A percentile compares a stretch with the other conserved stretches of the same genome.
These are phyloP conservation scores for Corythornis cristatus DNA, from an alignment of 2,113 vertebrate genomes.

Conservation along the genomic window DNA sequence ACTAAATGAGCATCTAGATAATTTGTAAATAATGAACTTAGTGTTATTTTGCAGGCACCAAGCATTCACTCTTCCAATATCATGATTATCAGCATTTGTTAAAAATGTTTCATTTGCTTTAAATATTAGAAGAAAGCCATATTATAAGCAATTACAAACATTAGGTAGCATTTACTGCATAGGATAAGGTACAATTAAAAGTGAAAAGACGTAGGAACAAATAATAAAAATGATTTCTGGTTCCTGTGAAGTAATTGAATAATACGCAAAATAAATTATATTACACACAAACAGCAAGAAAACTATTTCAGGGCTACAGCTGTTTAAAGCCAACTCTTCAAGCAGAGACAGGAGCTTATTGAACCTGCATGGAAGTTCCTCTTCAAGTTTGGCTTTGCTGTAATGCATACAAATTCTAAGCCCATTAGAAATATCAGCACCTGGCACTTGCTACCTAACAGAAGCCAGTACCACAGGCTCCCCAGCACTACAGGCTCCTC, in stretches of 20 bases:
- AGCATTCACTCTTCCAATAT: not conserved
- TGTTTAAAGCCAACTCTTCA: not conserved
- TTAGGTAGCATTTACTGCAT: not conserved
- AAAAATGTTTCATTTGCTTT: not conserved
- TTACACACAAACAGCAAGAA: not conserved
- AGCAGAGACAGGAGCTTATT: not conserved
- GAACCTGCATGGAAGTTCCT: not conserved
- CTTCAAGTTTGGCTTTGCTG: not conserved
- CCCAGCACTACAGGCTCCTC: not conserved
- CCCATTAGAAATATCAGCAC: not conserved
- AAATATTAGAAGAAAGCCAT: not conserved
- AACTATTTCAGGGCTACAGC: not conserved
- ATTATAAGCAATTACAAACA: not conserved
- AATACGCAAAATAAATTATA: not conserved
- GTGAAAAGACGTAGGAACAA: not conserved
- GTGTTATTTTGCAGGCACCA: not conserved
- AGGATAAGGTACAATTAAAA: not conserved
- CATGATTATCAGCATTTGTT: not conserved
- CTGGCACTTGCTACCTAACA: not conserved
- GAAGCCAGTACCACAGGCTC: not conserved
- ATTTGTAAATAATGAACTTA: conserved; percentile 21
- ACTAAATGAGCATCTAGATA: not conserved
- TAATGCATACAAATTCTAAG: not conserved
- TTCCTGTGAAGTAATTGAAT: not conserved
- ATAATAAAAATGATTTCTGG: not conserved